Percentiles rank a stretch among this genome's conserved stretches.
These are phyloP conservation scores for Malacosoma neustria DNA, from an alignment of 2,888 invertebrate species.

Conservation along the genomic window DNA sequence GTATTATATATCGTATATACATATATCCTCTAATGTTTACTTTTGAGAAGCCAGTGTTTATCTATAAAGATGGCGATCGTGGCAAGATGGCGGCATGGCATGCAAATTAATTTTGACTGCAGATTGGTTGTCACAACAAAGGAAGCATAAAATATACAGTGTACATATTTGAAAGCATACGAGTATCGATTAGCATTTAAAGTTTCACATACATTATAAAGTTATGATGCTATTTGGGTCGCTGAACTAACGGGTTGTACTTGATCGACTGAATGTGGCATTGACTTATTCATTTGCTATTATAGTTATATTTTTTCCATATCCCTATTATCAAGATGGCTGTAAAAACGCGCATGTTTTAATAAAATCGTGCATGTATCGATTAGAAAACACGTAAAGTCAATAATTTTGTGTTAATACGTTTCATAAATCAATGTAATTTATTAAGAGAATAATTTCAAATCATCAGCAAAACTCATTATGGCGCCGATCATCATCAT, in stretches of 20 bases:
- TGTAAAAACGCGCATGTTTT: not conserved
- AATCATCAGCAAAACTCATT: too few species aligned
- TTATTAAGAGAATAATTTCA: too few species aligned
- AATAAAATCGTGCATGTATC: slow-evolving; percentile 1
- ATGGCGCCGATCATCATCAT: too few species aligned
- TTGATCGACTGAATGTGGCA: slow-evolving; percentile 34
- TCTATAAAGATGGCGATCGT: too few species aligned
- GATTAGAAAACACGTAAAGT: not conserved
- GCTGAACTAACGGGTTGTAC: slow-evolving; percentile 54
- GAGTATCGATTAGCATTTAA: slow-evolving; percentile 37
- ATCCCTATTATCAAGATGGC: slow-evolving; percentile 7
- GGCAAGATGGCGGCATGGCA: too few species aligned
- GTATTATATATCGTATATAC: too few species aligned
- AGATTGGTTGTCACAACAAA: not conserved
- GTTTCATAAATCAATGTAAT: too few species aligned
- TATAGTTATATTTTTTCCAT: slow-evolving; percentile 19
- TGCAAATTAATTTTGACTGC: too few species aligned
- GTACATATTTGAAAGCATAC: not conserved
- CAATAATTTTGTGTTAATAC: not conserved
- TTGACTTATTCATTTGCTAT: slow-evolving; percentile 23
- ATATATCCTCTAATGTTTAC: too few species aligned
- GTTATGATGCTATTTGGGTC: slow-evolving; percentile 45
- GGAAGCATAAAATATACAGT: not conserved
- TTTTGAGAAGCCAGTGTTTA: too few species aligned
- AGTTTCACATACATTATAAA: slow-evolving; percentile 39